phyloP scores from a whole-genome alignment of 2,888 invertebrate species.

The Drosophila greeni region DNA sequence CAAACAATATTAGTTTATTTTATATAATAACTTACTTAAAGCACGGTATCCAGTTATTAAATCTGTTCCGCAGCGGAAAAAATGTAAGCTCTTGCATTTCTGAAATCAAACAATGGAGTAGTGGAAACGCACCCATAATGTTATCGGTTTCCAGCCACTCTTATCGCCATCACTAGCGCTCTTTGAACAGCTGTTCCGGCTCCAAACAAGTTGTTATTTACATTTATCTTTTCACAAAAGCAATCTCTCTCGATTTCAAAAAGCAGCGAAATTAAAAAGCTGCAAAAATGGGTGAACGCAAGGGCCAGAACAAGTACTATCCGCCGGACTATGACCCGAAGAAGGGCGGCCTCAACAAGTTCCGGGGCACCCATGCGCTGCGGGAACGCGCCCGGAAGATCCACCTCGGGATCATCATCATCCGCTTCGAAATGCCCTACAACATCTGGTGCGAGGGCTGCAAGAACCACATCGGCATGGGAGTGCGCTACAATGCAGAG shows the following conservation, averaged over 20 bases:
- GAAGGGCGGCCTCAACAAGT: constrained; percentile 96
- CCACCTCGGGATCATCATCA: constrained; percentile 89
- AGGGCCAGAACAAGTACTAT: constrained; percentile 98
- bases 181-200: constrained; percentile 9
- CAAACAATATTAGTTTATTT: too few species aligned
- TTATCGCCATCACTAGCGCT: not conserved
- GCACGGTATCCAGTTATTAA: too few species aligned
- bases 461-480: constrained; percentile 99
- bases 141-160: not conserved
- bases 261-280: not conserved
- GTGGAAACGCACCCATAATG: too few species aligned
- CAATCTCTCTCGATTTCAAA: not conserved
- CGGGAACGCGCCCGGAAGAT: constrained; percentile 97
- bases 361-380: constrained; percentile 95
- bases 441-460: constrained; percentile 99
- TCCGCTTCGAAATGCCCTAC: constrained; percentile 99
- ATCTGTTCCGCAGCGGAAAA: too few species aligned
- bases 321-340: constrained; percentile 99
- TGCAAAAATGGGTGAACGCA: constrained; percentile 93
- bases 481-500: constrained; percentile 97
- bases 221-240: not conserved
- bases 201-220: constrained; percentile 9
- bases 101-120: too few species aligned
- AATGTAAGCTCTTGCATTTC: too few species aligned
- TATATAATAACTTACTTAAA: too few species aligned